Evolutionary conservation across 2,888 invertebrate species (phyloP).

Genomic region (Aphidius colemani): DNA sequence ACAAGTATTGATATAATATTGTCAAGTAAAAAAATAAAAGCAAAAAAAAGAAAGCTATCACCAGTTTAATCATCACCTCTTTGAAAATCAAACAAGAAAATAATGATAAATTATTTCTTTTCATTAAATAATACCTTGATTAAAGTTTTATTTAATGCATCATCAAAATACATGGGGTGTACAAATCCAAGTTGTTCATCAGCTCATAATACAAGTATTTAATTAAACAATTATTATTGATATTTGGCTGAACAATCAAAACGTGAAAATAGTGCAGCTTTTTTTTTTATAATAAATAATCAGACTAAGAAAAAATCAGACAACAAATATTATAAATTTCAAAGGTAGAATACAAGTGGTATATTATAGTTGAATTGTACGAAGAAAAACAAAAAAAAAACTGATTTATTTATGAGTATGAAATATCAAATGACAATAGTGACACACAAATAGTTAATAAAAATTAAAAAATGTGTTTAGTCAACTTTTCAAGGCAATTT

Average conservation of each 20-base stretch:
- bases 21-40: neutral
- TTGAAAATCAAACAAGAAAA: too few relatives aligned
- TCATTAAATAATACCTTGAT: slow-evolving; percentile 25
- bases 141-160: slow-evolving; percentile 50
- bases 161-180: slow-evolving; percentile 58
- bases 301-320: slow-evolving; percentile 9
- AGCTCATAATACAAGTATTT: too few relatives aligned
- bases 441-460: neutral
- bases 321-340: slow-evolving; percentile 4
- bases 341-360: slow-evolving; percentile 17
- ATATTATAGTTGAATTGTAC: neutral
- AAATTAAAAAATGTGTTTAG: slow-evolving; percentile 4
- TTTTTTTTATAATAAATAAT: neutral
- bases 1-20: neutral
- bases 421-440: neutral
- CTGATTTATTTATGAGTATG: slow-evolving; percentile 8
- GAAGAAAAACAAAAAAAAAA: slow-evolving; percentile 12
- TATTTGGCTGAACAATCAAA: too few relatives aligned
- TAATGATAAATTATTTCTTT: slow-evolving; percentile 8
- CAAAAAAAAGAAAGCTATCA: too few relatives aligned
- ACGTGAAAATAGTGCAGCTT: too few relatives aligned
- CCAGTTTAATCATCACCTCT: too few relatives aligned
- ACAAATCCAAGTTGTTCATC: slow-evolving; percentile 43
- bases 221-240: too few relatives aligned
- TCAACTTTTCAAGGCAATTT: slow-evolving; percentile 22